Evolutionary conservation across 2,113 vertebrate genomes (phyloP).

Genomic region (Accipiter cooperii): DNA sequence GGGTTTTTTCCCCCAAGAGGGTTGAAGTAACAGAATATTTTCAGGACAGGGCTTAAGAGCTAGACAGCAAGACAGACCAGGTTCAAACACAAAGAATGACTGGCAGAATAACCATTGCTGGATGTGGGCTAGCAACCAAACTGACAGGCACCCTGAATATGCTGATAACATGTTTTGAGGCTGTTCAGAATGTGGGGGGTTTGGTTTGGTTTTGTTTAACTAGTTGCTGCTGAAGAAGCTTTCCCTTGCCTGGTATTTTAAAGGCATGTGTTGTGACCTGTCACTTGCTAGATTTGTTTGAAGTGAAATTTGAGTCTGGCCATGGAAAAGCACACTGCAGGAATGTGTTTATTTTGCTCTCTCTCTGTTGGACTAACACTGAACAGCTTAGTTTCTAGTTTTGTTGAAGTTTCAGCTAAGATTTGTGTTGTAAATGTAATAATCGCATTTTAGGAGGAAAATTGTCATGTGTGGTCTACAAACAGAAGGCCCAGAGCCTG

Average conservation of each 20-base stretch:
- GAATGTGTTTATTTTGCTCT: constrained; percentile 18
- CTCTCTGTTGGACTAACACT: constrained; percentile 10
- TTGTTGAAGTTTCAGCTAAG: not conserved
- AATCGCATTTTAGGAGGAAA: not conserved
- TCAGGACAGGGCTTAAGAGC: not conserved
- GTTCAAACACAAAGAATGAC: not conserved
- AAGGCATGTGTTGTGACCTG: not conserved
- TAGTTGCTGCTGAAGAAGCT: constrained; percentile 16
- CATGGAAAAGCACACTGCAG: not conserved
- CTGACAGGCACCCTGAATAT: not conserved
- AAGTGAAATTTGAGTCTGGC: constrained; percentile 1
- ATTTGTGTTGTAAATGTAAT: not conserved
- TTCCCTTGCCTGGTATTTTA: not conserved
- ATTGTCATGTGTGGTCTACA: not conserved
- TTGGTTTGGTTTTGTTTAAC: not conserved
- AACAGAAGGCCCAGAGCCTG: not conserved
- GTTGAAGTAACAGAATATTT: not conserved
- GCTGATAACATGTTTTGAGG: not conserved
- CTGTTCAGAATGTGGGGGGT: not conserved
- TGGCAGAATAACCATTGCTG: not conserved
- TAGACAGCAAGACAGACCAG: not conserved
- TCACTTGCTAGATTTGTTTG: not conserved
- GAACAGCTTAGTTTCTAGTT: not conserved
- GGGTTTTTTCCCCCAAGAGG: not conserved
- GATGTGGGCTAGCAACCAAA: not conserved